Evolutionary conservation across 2,888 invertebrate species (phyloP).

Genomic region (Poecilus cupreus): DNA sequence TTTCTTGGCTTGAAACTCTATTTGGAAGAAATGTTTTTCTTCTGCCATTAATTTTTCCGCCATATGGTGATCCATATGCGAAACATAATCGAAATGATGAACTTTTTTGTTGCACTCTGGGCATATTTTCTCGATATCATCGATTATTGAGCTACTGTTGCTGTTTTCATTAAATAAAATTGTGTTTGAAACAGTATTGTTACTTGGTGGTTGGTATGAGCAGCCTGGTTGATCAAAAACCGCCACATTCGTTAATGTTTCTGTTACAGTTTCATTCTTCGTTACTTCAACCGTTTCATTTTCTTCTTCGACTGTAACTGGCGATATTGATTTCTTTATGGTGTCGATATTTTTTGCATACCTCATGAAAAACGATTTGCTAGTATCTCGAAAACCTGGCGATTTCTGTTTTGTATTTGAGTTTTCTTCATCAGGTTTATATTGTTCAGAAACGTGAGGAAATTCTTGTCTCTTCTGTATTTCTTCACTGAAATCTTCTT

Average conservation of each 20-base stretch:
- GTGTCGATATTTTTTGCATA: conserved; percentile 68
- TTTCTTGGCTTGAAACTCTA: conserved; percentile 64
- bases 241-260: too few species aligned
- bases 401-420: neutral
- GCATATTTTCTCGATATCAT: conserved; percentile 72
- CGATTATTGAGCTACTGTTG: conserved; percentile 31
- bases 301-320: conserved; percentile 27
- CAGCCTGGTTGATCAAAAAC: conserved; percentile 47
- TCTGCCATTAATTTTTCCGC: conserved; percentile 74
- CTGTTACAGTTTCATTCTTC: neutral
- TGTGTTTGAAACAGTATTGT: conserved; percentile 53
- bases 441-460: conserved; percentile 20
- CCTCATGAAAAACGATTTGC: conserved; percentile 74
- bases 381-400: conserved; percentile 22
- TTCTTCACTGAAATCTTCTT: conserved; percentile 46
- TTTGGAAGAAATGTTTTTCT: conserved; percentile 74
- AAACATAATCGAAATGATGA: conserved; percentile 75
- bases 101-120: conserved; percentile 80
- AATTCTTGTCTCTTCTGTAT: conserved; percentile 45
- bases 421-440: neutral
- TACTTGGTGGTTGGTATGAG: conserved; percentile 69
- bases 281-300: neutral
- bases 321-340: neutral
- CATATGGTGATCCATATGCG: conserved; percentile 89
- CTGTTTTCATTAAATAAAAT: conserved; percentile 28